phyloP scores from a whole-genome alignment of 2,113 vertebrate species.

The Oreotrochilus melanogaster region DNA sequence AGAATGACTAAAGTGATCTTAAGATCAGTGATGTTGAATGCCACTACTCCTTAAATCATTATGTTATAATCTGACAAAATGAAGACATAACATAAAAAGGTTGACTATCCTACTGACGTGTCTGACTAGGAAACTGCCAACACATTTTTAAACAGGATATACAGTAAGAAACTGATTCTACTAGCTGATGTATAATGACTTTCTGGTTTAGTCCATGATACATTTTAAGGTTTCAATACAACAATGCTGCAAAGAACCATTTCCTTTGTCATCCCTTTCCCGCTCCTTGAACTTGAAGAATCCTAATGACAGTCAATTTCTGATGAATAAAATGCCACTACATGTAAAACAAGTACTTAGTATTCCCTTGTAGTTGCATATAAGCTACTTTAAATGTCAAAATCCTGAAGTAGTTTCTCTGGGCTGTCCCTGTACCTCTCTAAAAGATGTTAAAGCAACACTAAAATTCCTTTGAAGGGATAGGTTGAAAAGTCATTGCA shows the following conservation, averaged over 20 bases:
- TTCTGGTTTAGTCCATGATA: neutral
- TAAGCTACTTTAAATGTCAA: neutral
- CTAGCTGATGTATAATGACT: neutral
- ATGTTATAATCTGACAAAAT: neutral
- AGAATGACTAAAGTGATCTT: constrained; percentile 41
- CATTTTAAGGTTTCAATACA: neutral
- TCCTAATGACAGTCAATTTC: neutral
- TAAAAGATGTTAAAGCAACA: neutral
- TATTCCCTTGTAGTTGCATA: neutral
- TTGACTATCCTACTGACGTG: neutral
- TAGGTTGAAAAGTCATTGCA: neutral
- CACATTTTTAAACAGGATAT: neutral
- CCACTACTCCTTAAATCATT: constrained; percentile 1
- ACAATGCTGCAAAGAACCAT: neutral
- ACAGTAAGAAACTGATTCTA: neutral
- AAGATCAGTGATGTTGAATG: constrained; percentile 13
- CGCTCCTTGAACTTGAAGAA: neutral
- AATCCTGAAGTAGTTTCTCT: neutral
- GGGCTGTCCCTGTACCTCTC: neutral
- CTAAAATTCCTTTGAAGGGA: neutral
- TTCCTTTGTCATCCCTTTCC: neutral
- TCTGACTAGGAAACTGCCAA: neutral
- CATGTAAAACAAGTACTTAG: neutral
- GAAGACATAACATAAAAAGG: neutral
- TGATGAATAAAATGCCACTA: neutral